Evolutionary conservation across 2,888 invertebrate genomes (phyloP).

Genomic region (Asteroscopus sphinx): DNA sequence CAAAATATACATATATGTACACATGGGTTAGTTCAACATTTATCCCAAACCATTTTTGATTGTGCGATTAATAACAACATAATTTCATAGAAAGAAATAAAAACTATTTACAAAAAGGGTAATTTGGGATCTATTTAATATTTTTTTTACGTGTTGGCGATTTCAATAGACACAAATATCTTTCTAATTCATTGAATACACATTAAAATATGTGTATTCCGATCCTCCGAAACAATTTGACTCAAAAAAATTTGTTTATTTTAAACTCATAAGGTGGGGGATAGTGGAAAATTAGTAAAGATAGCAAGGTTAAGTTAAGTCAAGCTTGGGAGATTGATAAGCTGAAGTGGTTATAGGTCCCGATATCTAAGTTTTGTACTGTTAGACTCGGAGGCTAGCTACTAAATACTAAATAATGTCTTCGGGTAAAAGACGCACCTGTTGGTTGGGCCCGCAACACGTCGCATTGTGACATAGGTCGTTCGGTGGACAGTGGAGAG

Average conservation of each 20-base stretch:
- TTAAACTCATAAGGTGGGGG: constrained; percentile 4
- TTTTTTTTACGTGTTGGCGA: neutral
- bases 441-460: constrained; percentile 95
- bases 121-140: constrained; percentile 1
- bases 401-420: constrained; percentile 55
- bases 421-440: constrained; percentile 85
- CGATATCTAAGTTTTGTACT: constrained; percentile 27
- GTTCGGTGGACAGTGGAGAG: constrained; percentile 96
- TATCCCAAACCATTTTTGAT: constrained; percentile 38
- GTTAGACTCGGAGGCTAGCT: constrained; percentile 42
- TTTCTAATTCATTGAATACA: neutral
- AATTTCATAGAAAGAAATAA: constrained; percentile 1
- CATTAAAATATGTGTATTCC: constrained; percentile 14
- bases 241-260: constrained; percentile 3
- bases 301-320: constrained; percentile 7
- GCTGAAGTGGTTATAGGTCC: constrained; percentile 29
- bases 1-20: constrained; percentile 46
- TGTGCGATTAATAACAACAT: constrained; percentile 15
- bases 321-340: constrained; percentile 20
- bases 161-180: neutral
- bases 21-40: constrained; percentile 34
- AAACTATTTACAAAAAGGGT: neutral
- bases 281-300: constrained; percentile 28
- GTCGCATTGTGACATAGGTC: constrained; percentile 96
- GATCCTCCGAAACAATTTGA: neutral